These are phyloP conservation scores for Echeneis naucrates DNA, from an alignment of 2,797 vertebrate genomes.

Conservation along the genomic window DNA sequence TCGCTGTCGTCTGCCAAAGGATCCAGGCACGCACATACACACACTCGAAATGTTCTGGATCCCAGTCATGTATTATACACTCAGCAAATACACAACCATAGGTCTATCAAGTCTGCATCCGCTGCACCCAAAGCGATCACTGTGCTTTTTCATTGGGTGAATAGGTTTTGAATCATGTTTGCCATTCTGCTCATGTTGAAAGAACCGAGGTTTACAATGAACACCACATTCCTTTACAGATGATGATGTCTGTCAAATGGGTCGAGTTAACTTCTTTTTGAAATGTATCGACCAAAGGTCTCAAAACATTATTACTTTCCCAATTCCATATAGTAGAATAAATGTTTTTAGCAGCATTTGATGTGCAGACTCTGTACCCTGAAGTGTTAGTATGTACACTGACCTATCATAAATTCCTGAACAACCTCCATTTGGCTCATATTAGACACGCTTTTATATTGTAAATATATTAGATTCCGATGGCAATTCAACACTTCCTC, in stretches of 20 bases:
- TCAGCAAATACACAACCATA: slow-evolving; percentile 14
- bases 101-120: slow-evolving; percentile 19
- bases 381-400: background rate
- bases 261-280: slow-evolving; percentile 43
- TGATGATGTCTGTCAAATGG: background rate
- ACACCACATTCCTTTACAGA: background rate
- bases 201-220: slow-evolving; percentile 22
- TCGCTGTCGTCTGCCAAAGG: slow-evolving; percentile 64
- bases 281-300: slow-evolving; percentile 1
- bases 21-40: slow-evolving; percentile 39
- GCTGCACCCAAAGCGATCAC: slow-evolving; percentile 17
- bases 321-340: background rate
- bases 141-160: slow-evolving; percentile 17
- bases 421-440: background rate
- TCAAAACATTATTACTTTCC: background rate
- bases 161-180: slow-evolving; percentile 32
- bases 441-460: background rate
- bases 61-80: slow-evolving; percentile 26
- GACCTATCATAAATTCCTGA: background rate
- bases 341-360: background rate
- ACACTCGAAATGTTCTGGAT: slow-evolving; percentile 31
- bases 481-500: background rate
- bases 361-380: too few species aligned
- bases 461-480: background rate
- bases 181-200: slow-evolving; percentile 42